Evolutionary conservation across 2,113 vertebrate genomes (phyloP), one percentile per base, ranked within the genome.

Genomic region (Pyxicephalus adspersus): DNA sequence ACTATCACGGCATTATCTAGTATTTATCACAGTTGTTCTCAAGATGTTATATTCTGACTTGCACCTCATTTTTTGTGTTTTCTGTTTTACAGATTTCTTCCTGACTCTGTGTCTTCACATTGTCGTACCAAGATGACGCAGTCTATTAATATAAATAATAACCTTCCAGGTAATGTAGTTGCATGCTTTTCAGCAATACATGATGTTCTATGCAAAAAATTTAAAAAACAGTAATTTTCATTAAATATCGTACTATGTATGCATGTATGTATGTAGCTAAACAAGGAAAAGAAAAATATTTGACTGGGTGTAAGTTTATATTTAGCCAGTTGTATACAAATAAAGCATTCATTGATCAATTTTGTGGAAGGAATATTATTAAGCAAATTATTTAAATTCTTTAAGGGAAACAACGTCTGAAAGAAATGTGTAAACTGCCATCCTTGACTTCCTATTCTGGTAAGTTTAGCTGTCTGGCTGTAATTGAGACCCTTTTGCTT

Each of bases 141-240:
- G 84, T 94, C 95, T 0, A 89, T 94, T 18, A 91, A 95, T 84
- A 88, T 95, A 79, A 95, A 94, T 85, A 89, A 93, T 72, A 96
- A 96, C 80, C 89, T 95, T 79, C 92, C 95, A 87, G 95, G 96
- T 96, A 90, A 94, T 81, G 73, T 83, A 51, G 5, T 28, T 55
- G 25, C 51, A 15, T 25, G 20, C 29, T 71, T 17, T 54, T 55
- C 5, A 28, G 22, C 52, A 23, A 58, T 58, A 58, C 22, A n/a
- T 58, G 16, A 17, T 18, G 7, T 20, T 19, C 4, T 58, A 58
- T 8, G 55, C n/a, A 22, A 58, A 58, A 58, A 5, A 58, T n/a
- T n/a, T n/a, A n/a, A n/a, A n/a, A n/a, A n/a, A n/a, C n/a, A n/a
- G n/a, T n/a, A n/a, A n/a, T n/a, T n/a, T n/a, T n/a, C n/a, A n/a